phyloP scores from a whole-genome alignment of 2,113 vertebrate species.

The Ivindomyrus marchei region DNA sequence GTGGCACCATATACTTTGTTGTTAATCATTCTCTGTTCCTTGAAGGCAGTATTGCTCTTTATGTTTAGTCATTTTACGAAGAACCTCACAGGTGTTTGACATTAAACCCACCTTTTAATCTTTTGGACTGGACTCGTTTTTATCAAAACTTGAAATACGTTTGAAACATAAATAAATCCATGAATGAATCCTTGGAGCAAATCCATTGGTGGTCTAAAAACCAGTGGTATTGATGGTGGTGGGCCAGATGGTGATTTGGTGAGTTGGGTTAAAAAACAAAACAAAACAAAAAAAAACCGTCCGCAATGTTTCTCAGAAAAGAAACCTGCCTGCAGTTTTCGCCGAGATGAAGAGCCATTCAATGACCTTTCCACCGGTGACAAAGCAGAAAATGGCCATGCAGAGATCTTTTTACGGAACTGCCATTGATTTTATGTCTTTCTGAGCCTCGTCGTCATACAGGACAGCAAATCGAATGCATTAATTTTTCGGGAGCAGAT shows the following conservation, averaged over 20 bases:
- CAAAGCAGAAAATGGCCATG: neutral
- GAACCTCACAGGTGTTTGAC: neutral
- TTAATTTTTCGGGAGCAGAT: neutral
- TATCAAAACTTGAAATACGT: neutral
- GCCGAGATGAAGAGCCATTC: neutral
- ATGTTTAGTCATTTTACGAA: neutral
- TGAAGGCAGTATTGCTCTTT: neutral
- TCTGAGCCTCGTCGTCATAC: neutral
- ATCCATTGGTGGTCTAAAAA: neutral
- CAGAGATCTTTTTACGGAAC: neutral
- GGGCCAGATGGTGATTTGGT: neutral
- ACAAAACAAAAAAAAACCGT: neutral
- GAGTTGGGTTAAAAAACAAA: neutral
- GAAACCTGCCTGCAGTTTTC: neutral
- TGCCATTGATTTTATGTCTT: neutral
- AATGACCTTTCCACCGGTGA: conserved; percentile 1
- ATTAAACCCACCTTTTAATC: neutral
- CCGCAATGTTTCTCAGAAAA: neutral
- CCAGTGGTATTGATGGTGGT: neutral
- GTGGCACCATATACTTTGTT: neutral
- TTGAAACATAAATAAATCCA: neutral
- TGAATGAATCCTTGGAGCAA: neutral
- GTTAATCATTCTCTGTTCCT: neutral
- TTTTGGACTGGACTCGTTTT: neutral
- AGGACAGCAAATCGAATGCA: neutral